A percentile compares a stretch with the other conserved stretches of the same genome.
phyloP scores from a whole-genome alignment of 1,140 invertebrate genomes.

The Polypedilum vanderplanki region DNA sequence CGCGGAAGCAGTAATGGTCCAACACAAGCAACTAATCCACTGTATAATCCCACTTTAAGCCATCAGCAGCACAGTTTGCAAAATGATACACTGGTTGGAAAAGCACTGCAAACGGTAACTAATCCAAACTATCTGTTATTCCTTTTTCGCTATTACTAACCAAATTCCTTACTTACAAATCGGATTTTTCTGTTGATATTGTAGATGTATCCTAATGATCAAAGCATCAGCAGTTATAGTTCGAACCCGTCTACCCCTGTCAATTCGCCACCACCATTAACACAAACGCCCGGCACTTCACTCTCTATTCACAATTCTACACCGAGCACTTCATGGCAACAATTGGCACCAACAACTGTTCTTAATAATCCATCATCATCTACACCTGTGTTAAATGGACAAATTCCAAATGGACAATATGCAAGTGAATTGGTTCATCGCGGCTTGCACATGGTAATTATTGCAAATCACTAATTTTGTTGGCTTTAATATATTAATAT shows the following conservation, averaged over 20 bases:
- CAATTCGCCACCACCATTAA: conserved; percentile 75
- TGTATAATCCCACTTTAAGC: conserved; percentile 42
- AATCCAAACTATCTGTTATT: conserved; percentile 37
- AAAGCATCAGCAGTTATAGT: conserved; percentile 86
- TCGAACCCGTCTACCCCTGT: conserved; percentile 83
- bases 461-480: neutral
- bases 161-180: neutral
- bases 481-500: neutral
- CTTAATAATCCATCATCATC: conserved; percentile 31
- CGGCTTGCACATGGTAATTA: conserved; percentile 48
- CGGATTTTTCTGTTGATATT: conserved; percentile 30
- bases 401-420: conserved; percentile 34
- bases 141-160: neutral
- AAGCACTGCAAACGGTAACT: conserved; percentile 69
- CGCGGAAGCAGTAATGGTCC: conserved; percentile 54
- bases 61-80: conserved; percentile 45
- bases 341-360: conserved; percentile 42
- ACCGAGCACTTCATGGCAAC: conserved; percentile 45
- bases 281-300: conserved; percentile 49
- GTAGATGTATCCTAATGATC: conserved; percentile 79
- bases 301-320: conserved; percentile 48
- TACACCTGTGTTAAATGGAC: conserved; percentile 30
- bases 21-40: conserved; percentile 44
- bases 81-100: conserved; percentile 63
- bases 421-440: conserved; percentile 43